These are phyloP conservation scores for Drosophila orosa DNA, from an alignment of 1,140 invertebrate genomes.

Conservation along the genomic window DNA sequence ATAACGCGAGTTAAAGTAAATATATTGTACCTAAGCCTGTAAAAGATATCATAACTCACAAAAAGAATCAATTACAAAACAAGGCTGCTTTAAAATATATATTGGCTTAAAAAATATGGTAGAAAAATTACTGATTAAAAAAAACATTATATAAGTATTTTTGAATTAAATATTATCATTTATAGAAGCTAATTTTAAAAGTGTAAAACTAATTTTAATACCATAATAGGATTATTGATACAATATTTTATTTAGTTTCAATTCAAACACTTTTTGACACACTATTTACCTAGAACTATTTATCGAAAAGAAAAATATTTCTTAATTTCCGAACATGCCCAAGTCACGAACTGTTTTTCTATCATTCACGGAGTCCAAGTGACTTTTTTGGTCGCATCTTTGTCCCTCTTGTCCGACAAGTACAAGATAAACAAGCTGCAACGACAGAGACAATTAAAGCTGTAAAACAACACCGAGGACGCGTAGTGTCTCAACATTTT, in stretches of 20 bases:
- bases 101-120: no score
- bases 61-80: neutral
- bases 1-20: neutral
- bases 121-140: no score
- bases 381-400: neutral
- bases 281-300: neutral
- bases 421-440: constrained; percentile 61
- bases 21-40: neutral
- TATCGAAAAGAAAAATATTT: neutral
- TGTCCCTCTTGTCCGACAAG: constrained; percentile 12
- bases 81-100: neutral
- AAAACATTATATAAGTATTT: no score
- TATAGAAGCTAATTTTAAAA: no score
- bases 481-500: constrained; percentile 55
- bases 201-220: no score
- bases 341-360: neutral
- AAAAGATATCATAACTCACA: neutral
- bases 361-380: neutral
- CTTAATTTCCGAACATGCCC: neutral
- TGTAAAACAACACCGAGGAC: constrained; percentile 62
- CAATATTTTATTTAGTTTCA: neutral
- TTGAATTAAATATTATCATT: no score
- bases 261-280: neutral
- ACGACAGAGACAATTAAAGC: constrained; percentile 68
- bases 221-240: neutral